Evolutionary conservation across 2,113 vertebrate species (phyloP), one percentile per base, ranked within the genome.

Genomic region (Stigmatopora argus): DNA sequence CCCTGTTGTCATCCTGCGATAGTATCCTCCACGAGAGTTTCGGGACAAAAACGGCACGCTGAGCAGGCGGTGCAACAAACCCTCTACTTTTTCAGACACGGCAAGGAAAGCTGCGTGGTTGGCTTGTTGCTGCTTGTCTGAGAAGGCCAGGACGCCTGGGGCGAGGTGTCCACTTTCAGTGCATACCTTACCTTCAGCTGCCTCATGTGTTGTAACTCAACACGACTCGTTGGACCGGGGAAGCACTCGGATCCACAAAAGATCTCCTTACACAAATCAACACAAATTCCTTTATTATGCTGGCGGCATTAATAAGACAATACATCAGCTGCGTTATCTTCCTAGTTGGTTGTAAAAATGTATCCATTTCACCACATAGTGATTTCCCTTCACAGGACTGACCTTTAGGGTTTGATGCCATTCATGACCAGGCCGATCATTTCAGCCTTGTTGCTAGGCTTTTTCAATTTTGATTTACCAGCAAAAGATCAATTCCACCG

Each of bases 181-280:
- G 80, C 88, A 89, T 89, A 90, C 87, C 88, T 90, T 86, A 90
- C 85, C 77, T 84, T 86, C 85, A 87, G 85, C 85, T 86, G 88
- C 78, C 79, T 90, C 86, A 82, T 83, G 83, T 90, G 89, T 86
- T 88, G 84, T 85, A 86, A 87, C 80, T 80, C 80, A 85, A 88
- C 83, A 85, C 86, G 78, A 78, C 84, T 83, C 75, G 60, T 44
- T 86, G 85, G 86, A 83, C 81, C 80, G 88, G 83, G 83, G 78
- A 79, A 78, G 77, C 75, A 66, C 82, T 80, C 62, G 67, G 72
- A 83, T 75, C 80, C 62, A 55, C 70, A 38, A 44, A 64, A 67
- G 70, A 84, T 89, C 81, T 51, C 17, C 79, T 88, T 86, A 73
- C 86, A 80, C 17, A 48, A 85, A 87, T 89, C 86, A 73, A 68